A percentile compares a stretch with the other conserved stretches of the same genome.
Conservation (phyloP, 2,113 vertebrate species). For the Dendrocopos noguchii region DNA sequence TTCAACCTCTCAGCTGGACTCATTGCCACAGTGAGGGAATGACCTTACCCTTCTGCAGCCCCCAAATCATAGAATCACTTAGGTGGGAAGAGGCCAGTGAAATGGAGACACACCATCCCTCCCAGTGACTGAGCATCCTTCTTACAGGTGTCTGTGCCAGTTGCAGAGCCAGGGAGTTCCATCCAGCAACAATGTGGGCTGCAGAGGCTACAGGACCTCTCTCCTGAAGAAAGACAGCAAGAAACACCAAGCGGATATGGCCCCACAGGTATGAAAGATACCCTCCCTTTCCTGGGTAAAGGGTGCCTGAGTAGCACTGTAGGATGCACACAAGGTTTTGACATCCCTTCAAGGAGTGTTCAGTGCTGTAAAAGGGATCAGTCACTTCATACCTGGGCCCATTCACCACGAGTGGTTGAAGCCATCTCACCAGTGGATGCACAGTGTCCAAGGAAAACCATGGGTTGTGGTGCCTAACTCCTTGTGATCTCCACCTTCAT, state of each 20-base stretch:
- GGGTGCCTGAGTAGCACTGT: not conserved
- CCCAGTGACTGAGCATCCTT: not conserved
- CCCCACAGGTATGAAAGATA: not conserved
- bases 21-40: rapidly evolving
- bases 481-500: not conserved
- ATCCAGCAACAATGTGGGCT: not conserved
- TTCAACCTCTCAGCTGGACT: not conserved
- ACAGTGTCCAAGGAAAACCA: not conserved
- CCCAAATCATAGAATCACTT: not conserved
- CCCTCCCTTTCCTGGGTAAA: not conserved
- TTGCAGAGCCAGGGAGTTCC: not conserved
- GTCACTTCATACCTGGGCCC: not conserved
- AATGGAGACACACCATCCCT: not conserved
- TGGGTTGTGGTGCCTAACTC: not conserved
- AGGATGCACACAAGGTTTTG: not conserved
- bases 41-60: not conserved
- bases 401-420: not conserved
- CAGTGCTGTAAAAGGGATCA: not conserved
- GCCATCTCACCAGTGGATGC: not conserved
- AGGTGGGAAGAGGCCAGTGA: not conserved
- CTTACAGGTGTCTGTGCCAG: not conserved
- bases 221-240: not conserved
- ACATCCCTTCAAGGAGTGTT: not conserved
- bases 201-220: not conserved
- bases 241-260: not conserved